Base-by-base conservation (phyloP, 2,888 invertebrate genomes). In the Synergus gifuensis region DNA sequence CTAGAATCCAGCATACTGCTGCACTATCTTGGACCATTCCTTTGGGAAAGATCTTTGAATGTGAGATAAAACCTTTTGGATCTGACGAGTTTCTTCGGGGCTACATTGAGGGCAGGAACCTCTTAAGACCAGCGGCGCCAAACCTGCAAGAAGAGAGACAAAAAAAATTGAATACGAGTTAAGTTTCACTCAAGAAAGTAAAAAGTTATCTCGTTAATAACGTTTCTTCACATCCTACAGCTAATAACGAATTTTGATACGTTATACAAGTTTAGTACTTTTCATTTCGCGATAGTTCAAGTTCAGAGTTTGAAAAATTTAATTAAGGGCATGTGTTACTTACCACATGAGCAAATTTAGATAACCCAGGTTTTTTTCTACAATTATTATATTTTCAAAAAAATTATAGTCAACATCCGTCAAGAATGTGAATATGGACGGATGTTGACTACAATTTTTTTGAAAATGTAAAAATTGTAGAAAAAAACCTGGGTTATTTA, bases 21-120 rank as follows among this genome's bases (percentile, higher is more conserved):
- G 95, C 28, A 96, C 93, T 85, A 96, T 94, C 92, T 95, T 96
- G 78, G 94, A 94, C 96, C 96, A 96, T 91, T 96, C 96, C 87
- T 95, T 95, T 8, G 96, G 96, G 89, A 94, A 96, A 91, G 95
- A 95, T 86, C 95, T 93, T 89, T 96, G 96, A 78, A 96, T 95
- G 92, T 96, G 95, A 22, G 95, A 94, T 14, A 96, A 93, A 46
- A 96, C 96, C 90, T 95, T 95, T 90, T 96, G 95, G 86, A 96
- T 96, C 92, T 96, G 96, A 85, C 94, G 94, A 76, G 94, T 94
- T 90, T 96, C 96, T 87, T 94, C 94, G 4, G 95, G 94, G 4
- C 94, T 93, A 89, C 96, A 96, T 86, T 96, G 95, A 0, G 95
- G 95, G 88, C 96, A 96, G 28, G 95, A 94, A 36, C 96, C 96